Evolutionary conservation across 2,113 vertebrate species (phyloP).

Genomic region (Urocynchramus pylzowi): DNA sequence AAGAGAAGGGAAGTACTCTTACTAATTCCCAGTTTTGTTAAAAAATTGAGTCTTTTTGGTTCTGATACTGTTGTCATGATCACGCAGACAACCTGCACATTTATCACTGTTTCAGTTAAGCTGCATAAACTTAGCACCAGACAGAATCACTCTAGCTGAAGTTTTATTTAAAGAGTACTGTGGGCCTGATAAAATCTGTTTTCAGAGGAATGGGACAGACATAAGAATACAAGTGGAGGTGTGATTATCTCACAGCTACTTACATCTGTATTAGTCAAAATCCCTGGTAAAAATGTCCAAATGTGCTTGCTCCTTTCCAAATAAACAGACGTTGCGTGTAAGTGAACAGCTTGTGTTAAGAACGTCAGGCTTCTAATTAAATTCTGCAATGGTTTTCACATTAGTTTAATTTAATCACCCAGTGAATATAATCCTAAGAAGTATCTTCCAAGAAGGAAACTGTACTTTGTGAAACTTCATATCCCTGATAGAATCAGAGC

Average conservation of each 20-base stretch:
- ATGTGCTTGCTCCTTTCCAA: not conserved
- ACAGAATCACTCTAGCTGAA: not conserved
- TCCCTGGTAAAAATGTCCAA: not conserved
- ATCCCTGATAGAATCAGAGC: not conserved
- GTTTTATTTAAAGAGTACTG: not conserved
- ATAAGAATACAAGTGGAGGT: not conserved
- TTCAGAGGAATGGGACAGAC: not conserved
- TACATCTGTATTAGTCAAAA: slow-evolving; percentile 10
- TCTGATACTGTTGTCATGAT: not conserved
- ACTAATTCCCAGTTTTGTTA: not conserved
- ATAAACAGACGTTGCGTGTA: not conserved
- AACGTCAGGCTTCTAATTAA: not conserved
- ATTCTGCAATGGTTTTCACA: not conserved
- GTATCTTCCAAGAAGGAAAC: not conserved
- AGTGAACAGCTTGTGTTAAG: not conserved
- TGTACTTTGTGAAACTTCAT: not conserved
- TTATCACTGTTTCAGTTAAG: not conserved
- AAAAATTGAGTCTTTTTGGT: not conserved
- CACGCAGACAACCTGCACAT: not conserved
- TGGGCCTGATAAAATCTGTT: not conserved
- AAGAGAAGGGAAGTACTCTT: not conserved
- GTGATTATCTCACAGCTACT: not conserved
- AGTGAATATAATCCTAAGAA: not conserved
- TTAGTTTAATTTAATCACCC: not conserved
- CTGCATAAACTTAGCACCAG: not conserved